phyloP scores from a whole-genome alignment of 2,113 vertebrate genomes.

The Salvelinus namaycush region DNA sequence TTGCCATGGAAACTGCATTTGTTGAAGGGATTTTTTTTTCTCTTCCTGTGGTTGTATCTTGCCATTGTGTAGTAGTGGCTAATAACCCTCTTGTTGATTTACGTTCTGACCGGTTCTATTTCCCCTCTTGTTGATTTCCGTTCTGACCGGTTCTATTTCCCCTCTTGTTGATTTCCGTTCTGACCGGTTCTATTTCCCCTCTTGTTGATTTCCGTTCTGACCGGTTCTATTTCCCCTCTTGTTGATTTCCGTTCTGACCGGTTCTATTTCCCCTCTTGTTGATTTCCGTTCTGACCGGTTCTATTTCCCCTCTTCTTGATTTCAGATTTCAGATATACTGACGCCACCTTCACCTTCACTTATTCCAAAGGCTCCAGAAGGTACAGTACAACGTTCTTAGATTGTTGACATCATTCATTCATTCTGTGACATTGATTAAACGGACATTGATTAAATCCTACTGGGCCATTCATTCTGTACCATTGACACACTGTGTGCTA shows the following conservation, averaged over 20 bases:
- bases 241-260: no score
- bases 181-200: slow-evolving; percentile 1
- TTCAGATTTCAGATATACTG: slow-evolving; percentile 89
- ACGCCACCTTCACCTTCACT: slow-evolving; percentile 89
- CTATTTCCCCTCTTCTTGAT: slow-evolving; percentile 25
- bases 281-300: no score
- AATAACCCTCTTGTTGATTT: slow-evolving; percentile 24
- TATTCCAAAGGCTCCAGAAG: slow-evolving; percentile 85
- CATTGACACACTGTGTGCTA: no score
- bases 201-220: no score
- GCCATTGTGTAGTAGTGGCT: neutral
- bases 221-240: no score
- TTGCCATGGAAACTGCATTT: slow-evolving; percentile 86
- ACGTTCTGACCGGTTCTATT: slow-evolving; percentile 18
- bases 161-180: slow-evolving; percentile 51
- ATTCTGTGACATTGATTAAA: no score
- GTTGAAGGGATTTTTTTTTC: slow-evolving; percentile 75
- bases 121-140: slow-evolving; percentile 51
- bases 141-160: slow-evolving; percentile 4
- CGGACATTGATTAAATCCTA: no score
- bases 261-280: no score
- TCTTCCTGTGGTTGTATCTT: neutral
- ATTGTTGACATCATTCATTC: no score
- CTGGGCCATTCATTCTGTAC: neutral
- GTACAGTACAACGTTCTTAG: slow-evolving; percentile 57